These are phyloP conservation scores for Microcebus lehilahytsara DNA, from an alignment of 2,113 vertebrate species.

Conservation along the genomic window DNA sequence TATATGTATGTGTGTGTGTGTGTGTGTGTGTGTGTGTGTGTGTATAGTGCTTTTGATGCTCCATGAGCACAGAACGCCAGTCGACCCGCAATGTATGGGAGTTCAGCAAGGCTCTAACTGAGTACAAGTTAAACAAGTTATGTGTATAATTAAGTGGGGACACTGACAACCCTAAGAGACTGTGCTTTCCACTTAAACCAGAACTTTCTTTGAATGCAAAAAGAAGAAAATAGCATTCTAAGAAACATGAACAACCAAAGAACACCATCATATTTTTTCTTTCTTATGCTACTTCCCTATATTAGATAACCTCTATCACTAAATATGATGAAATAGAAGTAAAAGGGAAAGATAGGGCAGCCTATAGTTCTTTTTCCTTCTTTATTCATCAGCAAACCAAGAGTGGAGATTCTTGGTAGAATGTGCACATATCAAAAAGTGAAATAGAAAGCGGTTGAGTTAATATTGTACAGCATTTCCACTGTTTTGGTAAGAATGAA, in stretches of 20 bases:
- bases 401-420: background rate
- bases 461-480: background rate
- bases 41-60: background rate
- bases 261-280: background rate
- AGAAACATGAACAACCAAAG: background rate
- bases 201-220: background rate
- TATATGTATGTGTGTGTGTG: background rate
- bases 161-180: background rate
- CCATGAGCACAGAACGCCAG: background rate
- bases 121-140: background rate
- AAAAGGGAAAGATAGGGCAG: background rate
- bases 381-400: background rate
- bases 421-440: background rate
- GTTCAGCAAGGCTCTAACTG: background rate
- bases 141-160: background rate
- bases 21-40: background rate
- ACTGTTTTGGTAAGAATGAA: background rate
- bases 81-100: background rate
- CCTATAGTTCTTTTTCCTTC: background rate
- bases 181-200: background rate
- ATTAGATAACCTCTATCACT: background rate
- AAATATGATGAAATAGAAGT: background rate
- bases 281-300: background rate
- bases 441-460: background rate
- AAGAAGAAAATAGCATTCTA: background rate